Evolutionary conservation across 2,888 invertebrate species (phyloP).

Genomic region (Hyposoter dolosus): DNA sequence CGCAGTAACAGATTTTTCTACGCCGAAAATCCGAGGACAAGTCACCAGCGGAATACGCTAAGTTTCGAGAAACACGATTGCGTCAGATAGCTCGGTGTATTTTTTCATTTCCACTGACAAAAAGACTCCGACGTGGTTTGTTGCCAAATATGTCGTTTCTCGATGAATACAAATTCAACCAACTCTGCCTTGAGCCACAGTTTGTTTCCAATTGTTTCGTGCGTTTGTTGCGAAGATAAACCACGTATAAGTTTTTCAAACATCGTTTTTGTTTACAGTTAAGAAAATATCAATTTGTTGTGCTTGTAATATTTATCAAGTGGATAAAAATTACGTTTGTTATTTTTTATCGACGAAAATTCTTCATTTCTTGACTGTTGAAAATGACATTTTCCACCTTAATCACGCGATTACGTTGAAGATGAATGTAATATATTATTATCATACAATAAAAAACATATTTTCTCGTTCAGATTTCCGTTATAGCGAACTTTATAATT

Average conservation of each 20-base stretch:
- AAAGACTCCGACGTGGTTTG: conserved; percentile 8
- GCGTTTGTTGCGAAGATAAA: neutral
- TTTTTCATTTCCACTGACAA: neutral
- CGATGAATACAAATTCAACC: neutral
- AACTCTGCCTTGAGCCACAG: neutral
- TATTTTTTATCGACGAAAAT: conserved; percentile 4
- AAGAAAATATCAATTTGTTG: conserved; percentile 18
- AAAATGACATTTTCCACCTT: conserved; percentile 21
- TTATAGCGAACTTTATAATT: conserved; percentile 2
- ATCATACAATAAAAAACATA: conserved; percentile 18
- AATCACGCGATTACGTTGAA: conserved; percentile 4
- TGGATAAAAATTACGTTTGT: conserved; percentile 12
- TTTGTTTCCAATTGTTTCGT: neutral
- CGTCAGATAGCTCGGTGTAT: conserved; percentile 61
- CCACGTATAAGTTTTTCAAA: neutral
- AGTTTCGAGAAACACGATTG: conserved; percentile 65
- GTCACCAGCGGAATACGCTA: conserved; percentile 38
- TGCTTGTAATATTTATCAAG: conserved; percentile 36
- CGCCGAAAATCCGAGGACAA: conserved; percentile 29
- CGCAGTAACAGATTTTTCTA: neutral
- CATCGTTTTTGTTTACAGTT: neutral
- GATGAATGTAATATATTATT: conserved; percentile 21
- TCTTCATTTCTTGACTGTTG: neutral
- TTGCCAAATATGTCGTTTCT: conserved; percentile 35
- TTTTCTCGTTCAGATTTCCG: conserved; percentile 30